Conservation (phyloP, 2,113 vertebrate species). For the Zosterops borbonicus region DNA sequence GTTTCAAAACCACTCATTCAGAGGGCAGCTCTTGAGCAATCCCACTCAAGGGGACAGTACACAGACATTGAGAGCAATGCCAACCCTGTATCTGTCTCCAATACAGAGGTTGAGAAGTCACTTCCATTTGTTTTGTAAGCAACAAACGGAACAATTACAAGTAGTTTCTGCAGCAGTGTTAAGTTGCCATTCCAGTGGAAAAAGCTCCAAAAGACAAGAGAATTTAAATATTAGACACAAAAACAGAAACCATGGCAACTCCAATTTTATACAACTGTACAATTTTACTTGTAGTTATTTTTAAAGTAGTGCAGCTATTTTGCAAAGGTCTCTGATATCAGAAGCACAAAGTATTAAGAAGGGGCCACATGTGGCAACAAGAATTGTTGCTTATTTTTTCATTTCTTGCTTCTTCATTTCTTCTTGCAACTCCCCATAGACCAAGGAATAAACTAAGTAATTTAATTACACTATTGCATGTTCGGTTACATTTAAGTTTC, state of each 20-base stretch:
- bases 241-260: not conserved
- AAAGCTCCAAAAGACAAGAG: not conserved
- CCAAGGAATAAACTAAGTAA: not conserved
- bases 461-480: not conserved
- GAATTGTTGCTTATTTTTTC: not conserved
- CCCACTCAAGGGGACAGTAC: not conserved
- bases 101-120: not conserved
- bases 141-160: slow-evolving; percentile 21
- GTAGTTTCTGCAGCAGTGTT: not conserved
- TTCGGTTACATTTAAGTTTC: not conserved
- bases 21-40: slow-evolving; percentile 33
- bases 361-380: not conserved
- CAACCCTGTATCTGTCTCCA: not conserved
- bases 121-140: slow-evolving; percentile 13
- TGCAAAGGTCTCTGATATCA: not conserved
- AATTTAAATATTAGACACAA: not conserved
- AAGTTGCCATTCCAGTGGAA: not conserved
- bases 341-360: not conserved
- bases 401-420: not conserved
- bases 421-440: not conserved
- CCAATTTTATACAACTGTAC: not conserved
- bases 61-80: not conserved
- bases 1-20: slow-evolving; percentile 10
- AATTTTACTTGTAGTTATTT: not conserved
- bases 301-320: not conserved